A percentile compares a stretch with the other conserved stretches of the same genome.
Conservation (phyloP, 2,888 invertebrate genomes). For the Brachypterus glaber region DNA sequence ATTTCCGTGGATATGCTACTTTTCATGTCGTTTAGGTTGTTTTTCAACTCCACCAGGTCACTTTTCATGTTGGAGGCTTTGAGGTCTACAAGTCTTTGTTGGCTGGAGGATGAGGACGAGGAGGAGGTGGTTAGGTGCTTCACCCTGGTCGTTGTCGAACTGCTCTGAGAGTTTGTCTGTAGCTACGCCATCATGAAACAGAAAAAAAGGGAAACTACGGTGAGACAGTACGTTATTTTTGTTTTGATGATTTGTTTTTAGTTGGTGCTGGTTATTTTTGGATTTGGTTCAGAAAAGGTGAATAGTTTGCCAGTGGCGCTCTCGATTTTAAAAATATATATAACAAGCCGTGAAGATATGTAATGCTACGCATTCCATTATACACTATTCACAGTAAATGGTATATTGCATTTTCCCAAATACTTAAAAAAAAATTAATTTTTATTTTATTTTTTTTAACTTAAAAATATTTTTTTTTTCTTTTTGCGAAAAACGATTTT, state of each 20-base stretch:
- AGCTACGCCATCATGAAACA: constrained; percentile 32
- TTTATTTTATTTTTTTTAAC: too few relatives aligned
- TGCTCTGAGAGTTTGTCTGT: constrained; percentile 50
- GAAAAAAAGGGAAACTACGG: constrained; percentile 16
- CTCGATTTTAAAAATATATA: too few relatives aligned
- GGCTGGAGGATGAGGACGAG: constrained; percentile 36
- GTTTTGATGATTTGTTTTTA: constrained; percentile 25
- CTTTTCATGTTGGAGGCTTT: constrained; percentile 76
- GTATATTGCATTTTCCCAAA: too few relatives aligned
- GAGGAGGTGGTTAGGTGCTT: constrained; percentile 48
- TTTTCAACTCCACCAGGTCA: constrained; percentile 68
- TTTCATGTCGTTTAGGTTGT: constrained; percentile 81
- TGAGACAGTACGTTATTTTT: constrained; percentile 29
- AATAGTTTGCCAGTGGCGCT: too few relatives aligned
- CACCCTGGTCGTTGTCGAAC: constrained; percentile 48
- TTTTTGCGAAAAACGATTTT: too few relatives aligned
- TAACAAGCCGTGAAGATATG: too few relatives aligned
- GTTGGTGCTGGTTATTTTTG: too few relatives aligned
- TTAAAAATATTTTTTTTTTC: too few relatives aligned
- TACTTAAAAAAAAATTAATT: too few relatives aligned
- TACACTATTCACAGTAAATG: too few relatives aligned
- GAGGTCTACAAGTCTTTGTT: constrained; percentile 52
- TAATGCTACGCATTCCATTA: too few relatives aligned
- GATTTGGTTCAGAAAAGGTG: too few relatives aligned
- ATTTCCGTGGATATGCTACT: constrained; percentile 43